These are phyloP conservation scores for Karalla daura DNA, from an alignment of 2,797 vertebrate species.

Conservation along the genomic window DNA sequence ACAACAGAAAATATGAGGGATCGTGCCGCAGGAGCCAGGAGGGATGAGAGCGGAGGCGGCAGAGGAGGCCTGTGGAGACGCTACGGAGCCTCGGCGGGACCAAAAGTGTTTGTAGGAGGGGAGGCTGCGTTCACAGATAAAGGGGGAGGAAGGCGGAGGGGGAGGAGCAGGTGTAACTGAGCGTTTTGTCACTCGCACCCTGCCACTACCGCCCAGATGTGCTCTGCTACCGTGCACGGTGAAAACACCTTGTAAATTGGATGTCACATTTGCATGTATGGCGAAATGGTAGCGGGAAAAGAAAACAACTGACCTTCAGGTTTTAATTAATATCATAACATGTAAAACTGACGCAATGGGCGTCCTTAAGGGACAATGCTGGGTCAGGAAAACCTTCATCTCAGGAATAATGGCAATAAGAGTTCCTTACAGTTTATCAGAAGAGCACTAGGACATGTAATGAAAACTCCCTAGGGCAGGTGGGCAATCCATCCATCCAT, in stretches of 20 bases:
- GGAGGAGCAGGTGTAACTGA: conserved; percentile 47
- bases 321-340: conserved; percentile 19
- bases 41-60: conserved; percentile 5
- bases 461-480: background rate
- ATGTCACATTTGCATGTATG: conserved; percentile 6
- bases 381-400: background rate
- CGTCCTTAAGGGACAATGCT: background rate
- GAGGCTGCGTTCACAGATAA: conserved; percentile 21
- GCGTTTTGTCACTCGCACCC: conserved; percentile 38
- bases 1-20: conserved; percentile 27
- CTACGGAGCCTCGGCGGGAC: conserved; percentile 22
- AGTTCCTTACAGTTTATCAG: conserved; percentile 27
- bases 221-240: conserved; percentile 13
- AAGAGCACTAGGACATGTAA: conserved; percentile 15
- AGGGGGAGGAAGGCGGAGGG: conserved; percentile 4
- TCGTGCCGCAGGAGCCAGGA: background rate
- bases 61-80: conserved; percentile 15
- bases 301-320: conserved; percentile 19
- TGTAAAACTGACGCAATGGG: background rate
- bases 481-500: too few relatives aligned
- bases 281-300: background rate
- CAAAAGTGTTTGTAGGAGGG: conserved; percentile 4
- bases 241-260: conserved; percentile 19
- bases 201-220: conserved; percentile 48
- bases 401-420: conserved; percentile 22